phyloP scores from a whole-genome alignment of 2,888 invertebrate species.

The Nymphalis urticae region DNA sequence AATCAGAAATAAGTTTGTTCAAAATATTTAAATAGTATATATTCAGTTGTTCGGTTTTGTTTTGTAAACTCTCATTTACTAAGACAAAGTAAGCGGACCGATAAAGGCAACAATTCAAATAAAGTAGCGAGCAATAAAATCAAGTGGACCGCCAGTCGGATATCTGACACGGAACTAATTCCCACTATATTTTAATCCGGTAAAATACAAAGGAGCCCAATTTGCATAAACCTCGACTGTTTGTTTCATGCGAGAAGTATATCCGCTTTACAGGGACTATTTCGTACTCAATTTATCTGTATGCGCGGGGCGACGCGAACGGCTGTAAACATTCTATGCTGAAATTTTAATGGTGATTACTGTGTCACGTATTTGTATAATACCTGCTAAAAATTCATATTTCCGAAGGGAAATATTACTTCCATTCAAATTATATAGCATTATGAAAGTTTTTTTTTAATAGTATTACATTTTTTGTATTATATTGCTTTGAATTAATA shows the following conservation, averaged over 20 bases:
- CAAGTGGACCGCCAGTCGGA: conserved; percentile 62
- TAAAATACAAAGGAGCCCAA: conserved; percentile 79
- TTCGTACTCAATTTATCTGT: conserved; percentile 74
- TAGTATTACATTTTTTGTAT: neutral
- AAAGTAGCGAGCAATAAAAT: conserved; percentile 68
- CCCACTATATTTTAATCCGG: conserved; percentile 79
- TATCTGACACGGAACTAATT: conserved; percentile 80
- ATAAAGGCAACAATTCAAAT: conserved; percentile 55
- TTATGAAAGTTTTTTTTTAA: neutral
- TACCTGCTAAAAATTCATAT: conserved; percentile 25
- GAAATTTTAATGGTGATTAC: conserved; percentile 46
- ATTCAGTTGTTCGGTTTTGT: neutral
- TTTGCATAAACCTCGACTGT: conserved; percentile 80
- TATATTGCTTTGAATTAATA: neutral
- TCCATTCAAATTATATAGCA: neutral
- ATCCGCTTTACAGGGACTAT: conserved; percentile 73
- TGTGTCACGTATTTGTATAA: conserved; percentile 36
- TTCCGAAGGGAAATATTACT: conserved; percentile 18
- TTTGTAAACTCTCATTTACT: conserved; percentile 18
- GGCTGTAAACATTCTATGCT: conserved; percentile 53
- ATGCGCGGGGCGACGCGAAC: conserved; percentile 53
- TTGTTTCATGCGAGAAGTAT: conserved; percentile 77
- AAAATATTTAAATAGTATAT: too few species aligned
- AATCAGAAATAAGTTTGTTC: too few species aligned
- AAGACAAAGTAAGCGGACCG: conserved; percentile 35